A percentile compares a stretch with the other conserved stretches of the same genome.
Conservation (phyloP, 2,888 invertebrate genomes). For the Gymnosoma rotundatum region DNA sequence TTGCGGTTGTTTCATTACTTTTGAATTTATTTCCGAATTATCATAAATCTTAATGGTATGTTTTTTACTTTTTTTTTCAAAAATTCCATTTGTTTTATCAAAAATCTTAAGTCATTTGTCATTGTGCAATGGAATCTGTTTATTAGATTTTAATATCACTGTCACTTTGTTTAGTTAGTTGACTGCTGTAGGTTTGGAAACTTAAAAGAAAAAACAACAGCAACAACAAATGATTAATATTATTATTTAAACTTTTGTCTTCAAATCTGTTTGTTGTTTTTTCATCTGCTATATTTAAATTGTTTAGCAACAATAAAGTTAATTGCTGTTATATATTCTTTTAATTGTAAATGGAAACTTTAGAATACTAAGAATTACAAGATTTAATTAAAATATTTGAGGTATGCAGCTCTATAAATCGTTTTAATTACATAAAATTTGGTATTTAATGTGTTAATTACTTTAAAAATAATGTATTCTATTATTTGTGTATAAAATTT, state of each 20-base stretch:
- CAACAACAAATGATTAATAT: neutral
- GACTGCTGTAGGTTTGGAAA: neutral
- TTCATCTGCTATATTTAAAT: neutral
- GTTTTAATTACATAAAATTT: too few relatives aligned
- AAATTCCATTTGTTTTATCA: conserved; percentile 51
- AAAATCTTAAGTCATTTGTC: conserved; percentile 37
- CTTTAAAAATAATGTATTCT: too few relatives aligned
- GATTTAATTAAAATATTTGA: too few relatives aligned
- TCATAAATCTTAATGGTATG: conserved; percentile 46
- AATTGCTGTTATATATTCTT: conserved; percentile 29
- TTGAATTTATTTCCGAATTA: conserved; percentile 45
- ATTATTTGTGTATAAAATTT: too few relatives aligned
- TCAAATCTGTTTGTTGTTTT: conserved; percentile 2
- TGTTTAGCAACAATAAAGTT: neutral
- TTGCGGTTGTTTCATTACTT: neutral
- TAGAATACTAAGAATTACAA: neutral
- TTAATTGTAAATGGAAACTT: conserved; percentile 21
- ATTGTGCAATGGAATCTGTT: neutral
- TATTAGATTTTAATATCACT: neutral
- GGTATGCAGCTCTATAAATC: too few relatives aligned
- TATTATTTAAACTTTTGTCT: neutral
- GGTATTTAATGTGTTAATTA: too few relatives aligned
- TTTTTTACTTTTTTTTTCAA: too few relatives aligned
- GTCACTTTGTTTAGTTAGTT: neutral
- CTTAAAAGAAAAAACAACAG: neutral